Evolutionary conservation across 2,113 vertebrate genomes (phyloP), one percentile per base, ranked within the genome.

Genomic region (Hassar affinis): DNA sequence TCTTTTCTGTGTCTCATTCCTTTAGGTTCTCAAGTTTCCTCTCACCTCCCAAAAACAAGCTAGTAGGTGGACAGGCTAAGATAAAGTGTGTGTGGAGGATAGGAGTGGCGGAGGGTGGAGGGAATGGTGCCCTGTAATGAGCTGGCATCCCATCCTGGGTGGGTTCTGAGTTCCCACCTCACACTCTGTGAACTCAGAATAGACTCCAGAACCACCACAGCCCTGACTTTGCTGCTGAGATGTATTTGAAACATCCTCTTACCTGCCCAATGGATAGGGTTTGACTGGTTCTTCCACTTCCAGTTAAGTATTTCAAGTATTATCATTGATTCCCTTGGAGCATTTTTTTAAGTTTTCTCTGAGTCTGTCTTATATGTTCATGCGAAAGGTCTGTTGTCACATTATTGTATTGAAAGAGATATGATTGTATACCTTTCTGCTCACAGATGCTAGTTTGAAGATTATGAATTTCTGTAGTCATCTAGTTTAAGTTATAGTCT

Each of bases 281-380:
- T 62, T 69, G 25, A 6, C 27, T 62, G 14, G 4, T 27, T 56
- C 25, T 42, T 42, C n/a, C n/a, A n/a, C n/a, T n/a, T n/a, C n/a
- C n/a, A n/a, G n/a, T n/a, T n/a, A n/a, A n/a, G n/a, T n/a, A n/a
- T n/a, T n/a, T n/a, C n/a, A 68, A 17, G 14, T 17, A 30, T 81
- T 56, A 56, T 38, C 49, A 68, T 69, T 66, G 38, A 7, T 42
- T 69, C 22, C 20, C 62, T 38, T 8, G 4, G 54, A 51, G 27
- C 20, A 74, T 49, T 42, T 75, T 82, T 62, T 18, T 49, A 47
- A n/a, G n/a, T 69, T 42, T 68, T 82, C 54, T 59, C 10, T 27
- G 18, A 52, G 22, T 77, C 57, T 83, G 72, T 78, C 47, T 68
- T 78, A 22, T 10, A 54, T 66, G 35, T 49, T 82, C n/a, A 59